Percentiles rank a stretch among this genome's conserved stretches.
Conservation (phyloP, 2,797 vertebrate species). For the Eospalax fontanierii region DNA sequence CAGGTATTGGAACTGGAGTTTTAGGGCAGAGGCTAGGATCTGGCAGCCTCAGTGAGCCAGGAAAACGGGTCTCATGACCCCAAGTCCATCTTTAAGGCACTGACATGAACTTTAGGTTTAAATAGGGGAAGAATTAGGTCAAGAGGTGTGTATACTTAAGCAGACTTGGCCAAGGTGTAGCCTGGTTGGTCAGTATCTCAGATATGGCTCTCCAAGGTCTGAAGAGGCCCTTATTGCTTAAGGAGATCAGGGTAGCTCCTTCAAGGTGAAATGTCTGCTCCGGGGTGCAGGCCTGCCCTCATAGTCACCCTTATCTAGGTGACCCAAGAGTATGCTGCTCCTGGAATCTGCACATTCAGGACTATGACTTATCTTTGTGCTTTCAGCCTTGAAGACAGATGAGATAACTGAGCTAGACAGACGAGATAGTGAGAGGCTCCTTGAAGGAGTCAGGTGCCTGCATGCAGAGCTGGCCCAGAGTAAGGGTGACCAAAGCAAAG, state of each 20-base stretch:
- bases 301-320: neutral
- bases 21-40: neutral
- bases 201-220: neutral
- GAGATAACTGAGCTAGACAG: neutral
- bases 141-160: neutral
- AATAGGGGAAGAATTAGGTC: neutral
- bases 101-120: neutral
- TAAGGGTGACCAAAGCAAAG: neutral
- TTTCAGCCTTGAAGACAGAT: neutral
- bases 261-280: neutral
- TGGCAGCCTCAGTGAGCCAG: neutral
- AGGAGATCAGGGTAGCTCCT: no score
- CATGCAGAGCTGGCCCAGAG: neutral
- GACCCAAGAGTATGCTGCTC: neutral
- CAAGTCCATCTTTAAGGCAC: neutral
- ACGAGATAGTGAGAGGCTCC: neutral
- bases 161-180: neutral
- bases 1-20: slow-evolving; percentile 89
- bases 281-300: neutral
- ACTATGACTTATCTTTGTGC: neutral
- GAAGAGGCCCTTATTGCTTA: neutral
- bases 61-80: neutral
- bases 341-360: no score
- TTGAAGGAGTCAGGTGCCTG: neutral
- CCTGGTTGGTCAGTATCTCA: neutral